Evolutionary conservation across 2,797 vertebrate genomes (phyloP).

Genomic region (Oryzias dopingdopingensis): DNA sequence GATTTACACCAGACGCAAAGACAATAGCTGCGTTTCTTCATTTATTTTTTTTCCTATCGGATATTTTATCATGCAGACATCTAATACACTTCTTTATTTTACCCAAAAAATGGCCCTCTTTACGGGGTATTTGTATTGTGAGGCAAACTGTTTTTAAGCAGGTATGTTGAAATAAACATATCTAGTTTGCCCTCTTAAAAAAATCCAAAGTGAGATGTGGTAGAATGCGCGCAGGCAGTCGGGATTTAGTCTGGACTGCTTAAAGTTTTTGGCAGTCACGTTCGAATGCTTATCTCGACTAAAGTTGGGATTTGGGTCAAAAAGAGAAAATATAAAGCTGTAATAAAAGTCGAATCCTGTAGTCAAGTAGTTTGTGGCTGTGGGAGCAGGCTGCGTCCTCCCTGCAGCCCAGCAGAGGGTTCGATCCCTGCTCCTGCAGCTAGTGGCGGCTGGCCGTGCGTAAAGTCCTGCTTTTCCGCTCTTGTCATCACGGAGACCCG

Average conservation of each 20-base stretch:
- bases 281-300: constrained; percentile 32
- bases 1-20: constrained; percentile 36
- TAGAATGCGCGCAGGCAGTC: constrained; percentile 43
- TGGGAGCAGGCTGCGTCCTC: constrained; percentile 33
- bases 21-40: constrained; percentile 42
- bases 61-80: no score
- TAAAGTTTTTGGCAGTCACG: constrained; percentile 43
- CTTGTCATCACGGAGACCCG: constrained; percentile 78
- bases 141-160: constrained; percentile 17
- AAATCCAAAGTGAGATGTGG: constrained; percentile 17
- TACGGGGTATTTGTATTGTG: not conserved
- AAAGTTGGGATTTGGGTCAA: constrained; percentile 41
- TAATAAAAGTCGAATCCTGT: constrained; percentile 47
- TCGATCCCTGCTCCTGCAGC: constrained; percentile 41
- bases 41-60: not conserved
- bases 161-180: constrained; percentile 11
- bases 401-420: constrained; percentile 37
- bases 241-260: constrained; percentile 32
- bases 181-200: constrained; percentile 21
- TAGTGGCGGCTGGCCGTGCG: constrained; percentile 63
- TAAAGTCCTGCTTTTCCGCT: constrained; percentile 71
- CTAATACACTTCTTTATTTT: no score
- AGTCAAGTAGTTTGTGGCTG: constrained; percentile 50
- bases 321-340: constrained; percentile 11
- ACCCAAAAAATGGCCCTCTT: no score